These are phyloP conservation scores for Drosophila mimica DNA, from an alignment of 2,888 invertebrate genomes.

Conservation along the genomic window DNA sequence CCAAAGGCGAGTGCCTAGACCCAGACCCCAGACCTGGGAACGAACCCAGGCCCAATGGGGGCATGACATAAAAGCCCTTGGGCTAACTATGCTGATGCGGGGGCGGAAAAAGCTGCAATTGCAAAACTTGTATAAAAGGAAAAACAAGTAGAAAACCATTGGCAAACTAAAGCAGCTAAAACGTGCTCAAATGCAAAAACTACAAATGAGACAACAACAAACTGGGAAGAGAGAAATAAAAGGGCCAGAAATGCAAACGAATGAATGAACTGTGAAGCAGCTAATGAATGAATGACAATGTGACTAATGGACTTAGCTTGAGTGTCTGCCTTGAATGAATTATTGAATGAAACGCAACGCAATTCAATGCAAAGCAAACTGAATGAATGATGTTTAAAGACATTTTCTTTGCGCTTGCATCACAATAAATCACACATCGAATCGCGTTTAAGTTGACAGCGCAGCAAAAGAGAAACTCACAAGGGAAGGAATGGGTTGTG, in stretches of 20 bases:
- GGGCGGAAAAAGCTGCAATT: slow-evolving; percentile 14
- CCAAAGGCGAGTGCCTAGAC: slow-evolving; percentile 50
- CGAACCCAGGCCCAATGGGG: slow-evolving; percentile 35
- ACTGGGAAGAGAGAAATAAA: slow-evolving; percentile 10
- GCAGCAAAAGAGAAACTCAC: neutral
- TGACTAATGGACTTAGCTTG: slow-evolving; percentile 41
- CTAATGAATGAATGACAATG: slow-evolving; percentile 61
- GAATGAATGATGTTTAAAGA: slow-evolving; percentile 32
- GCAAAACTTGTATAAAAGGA: slow-evolving; percentile 11
- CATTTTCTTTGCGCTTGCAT: slow-evolving; percentile 29
- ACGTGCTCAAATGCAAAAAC: slow-evolving; percentile 65
- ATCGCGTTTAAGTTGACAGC: slow-evolving; percentile 36
- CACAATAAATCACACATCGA: slow-evolving; percentile 54
- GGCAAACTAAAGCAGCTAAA: slow-evolving; percentile 35
- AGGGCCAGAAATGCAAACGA: slow-evolving; percentile 28
- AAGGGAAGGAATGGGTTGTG: neutral
- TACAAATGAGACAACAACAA: slow-evolving; percentile 34
- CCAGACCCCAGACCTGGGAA: slow-evolving; percentile 11
- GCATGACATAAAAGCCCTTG: slow-evolving; percentile 70
- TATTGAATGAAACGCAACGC: slow-evolving; percentile 54
- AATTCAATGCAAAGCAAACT: slow-evolving; percentile 1
- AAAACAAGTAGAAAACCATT: slow-evolving; percentile 9
- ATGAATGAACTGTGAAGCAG: slow-evolving; percentile 56
- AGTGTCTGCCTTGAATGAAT: slow-evolving; percentile 36
- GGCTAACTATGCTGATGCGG: slow-evolving; percentile 4